Percentiles rank a stretch among this genome's conserved stretches.
phyloP scores from a whole-genome alignment of 2,888 invertebrate species.

The Brenthis hecate region DNA sequence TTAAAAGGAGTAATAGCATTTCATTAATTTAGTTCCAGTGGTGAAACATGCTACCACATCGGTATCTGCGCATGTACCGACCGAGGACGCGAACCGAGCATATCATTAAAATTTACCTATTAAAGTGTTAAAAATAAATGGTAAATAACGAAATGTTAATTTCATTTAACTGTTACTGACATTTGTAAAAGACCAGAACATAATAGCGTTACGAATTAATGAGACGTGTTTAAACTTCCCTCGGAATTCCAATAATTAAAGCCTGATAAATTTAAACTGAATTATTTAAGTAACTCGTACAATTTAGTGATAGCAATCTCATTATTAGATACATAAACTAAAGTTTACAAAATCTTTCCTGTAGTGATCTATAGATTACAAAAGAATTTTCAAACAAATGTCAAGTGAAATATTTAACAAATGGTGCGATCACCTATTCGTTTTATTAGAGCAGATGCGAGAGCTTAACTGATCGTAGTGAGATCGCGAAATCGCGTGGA shows the following conservation, averaged over 20 bases:
- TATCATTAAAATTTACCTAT: constrained; percentile 35
- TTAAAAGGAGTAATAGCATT: constrained; percentile 44
- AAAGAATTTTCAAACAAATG: constrained; percentile 7
- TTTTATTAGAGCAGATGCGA: constrained; percentile 52
- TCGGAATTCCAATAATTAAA: constrained; percentile 60
- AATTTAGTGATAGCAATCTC: constrained; percentile 25
- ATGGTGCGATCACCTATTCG: constrained; percentile 25
- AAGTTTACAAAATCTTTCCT: constrained; percentile 16
- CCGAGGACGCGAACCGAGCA: constrained; percentile 25
- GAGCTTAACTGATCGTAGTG: constrained; percentile 63
- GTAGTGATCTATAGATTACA: constrained; percentile 10
- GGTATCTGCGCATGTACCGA: constrained; percentile 35
- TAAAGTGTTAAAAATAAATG: constrained; percentile 43
- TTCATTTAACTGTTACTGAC: constrained; percentile 48
- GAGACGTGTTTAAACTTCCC: constrained; percentile 57
- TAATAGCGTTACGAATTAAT: constrained; percentile 58
- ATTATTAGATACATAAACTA: constrained; percentile 20
- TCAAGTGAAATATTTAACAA: constrained; percentile 17
- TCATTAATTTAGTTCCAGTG: constrained; percentile 44
- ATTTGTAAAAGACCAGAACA: constrained; percentile 51
- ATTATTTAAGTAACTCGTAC: constrained; percentile 38
- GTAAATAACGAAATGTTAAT: constrained; percentile 45
- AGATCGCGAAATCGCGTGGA: constrained; percentile 71
- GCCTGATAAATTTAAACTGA: constrained; percentile 49
- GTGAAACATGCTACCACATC: constrained; percentile 42